Conservation (phyloP, 2,797 vertebrate species). For the Peromyscus attwateri region DNA sequence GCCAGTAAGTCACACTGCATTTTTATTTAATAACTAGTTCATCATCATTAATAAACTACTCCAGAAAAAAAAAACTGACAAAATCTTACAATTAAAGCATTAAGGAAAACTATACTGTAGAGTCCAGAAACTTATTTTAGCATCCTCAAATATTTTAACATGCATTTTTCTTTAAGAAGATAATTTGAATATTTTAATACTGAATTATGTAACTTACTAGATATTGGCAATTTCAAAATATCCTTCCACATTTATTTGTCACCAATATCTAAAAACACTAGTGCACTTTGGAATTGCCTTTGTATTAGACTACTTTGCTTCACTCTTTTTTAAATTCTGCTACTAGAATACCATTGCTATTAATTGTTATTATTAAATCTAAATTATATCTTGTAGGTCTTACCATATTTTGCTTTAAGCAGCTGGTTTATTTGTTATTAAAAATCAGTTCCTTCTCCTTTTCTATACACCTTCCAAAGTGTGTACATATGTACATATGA, state of each 20-base stretch:
- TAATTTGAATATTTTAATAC: neutral
- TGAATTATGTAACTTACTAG: neutral
- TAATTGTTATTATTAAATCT: constrained; percentile 8
- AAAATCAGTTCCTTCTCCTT: neutral
- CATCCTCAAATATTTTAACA: neutral
- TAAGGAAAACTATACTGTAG: neutral
- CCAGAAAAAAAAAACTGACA: neutral
- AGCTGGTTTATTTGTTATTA: neutral
- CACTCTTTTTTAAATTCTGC: neutral
- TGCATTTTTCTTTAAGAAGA: neutral
- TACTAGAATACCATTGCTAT: neutral
- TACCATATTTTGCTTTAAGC: neutral
- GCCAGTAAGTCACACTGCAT: neutral
- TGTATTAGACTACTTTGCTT: neutral
- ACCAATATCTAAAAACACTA: neutral
- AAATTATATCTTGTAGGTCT: neutral
- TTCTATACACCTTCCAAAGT: neutral
- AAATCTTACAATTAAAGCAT: neutral
- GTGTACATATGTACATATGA: neutral
- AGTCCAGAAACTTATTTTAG: neutral
- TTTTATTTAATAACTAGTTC: neutral
- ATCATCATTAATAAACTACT: constrained; percentile 8
- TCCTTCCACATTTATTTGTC: neutral
- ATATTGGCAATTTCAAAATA: neutral
- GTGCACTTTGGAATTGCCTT: neutral